A percentile compares a stretch with the other conserved stretches of the same genome.
Evolutionary conservation across 2,113 vertebrate species (phyloP).

Genomic region (Osmerus mordax): DNA sequence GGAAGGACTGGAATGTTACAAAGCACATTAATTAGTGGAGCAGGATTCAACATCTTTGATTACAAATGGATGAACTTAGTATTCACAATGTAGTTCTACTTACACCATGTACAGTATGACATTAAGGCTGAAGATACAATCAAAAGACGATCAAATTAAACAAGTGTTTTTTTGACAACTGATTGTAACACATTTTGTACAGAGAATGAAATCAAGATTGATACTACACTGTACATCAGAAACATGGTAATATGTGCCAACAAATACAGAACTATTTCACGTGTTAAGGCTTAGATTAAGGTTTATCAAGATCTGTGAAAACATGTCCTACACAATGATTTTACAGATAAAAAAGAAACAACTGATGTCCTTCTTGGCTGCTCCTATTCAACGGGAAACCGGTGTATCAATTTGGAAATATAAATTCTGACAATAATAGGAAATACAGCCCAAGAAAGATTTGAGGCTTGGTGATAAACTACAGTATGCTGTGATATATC

Average conservation of each 20-base stretch:
- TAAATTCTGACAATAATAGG: background rate
- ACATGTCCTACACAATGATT: background rate
- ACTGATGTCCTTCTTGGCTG: slow-evolving; percentile 1
- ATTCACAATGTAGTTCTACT: slow-evolving; percentile 53
- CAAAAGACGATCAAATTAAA: slow-evolving; percentile 41
- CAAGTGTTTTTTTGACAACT: slow-evolving; percentile 47
- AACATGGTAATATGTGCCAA: slow-evolving; percentile 17
- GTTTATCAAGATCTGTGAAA: slow-evolving; percentile 20
- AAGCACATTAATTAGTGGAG: slow-evolving; percentile 64
- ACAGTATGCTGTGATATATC: background rate
- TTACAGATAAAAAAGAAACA: background rate
- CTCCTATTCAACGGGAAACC: background rate
- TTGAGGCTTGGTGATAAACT: slow-evolving; percentile 4
- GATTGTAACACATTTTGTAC: slow-evolving; percentile 52
- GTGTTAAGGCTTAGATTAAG: slow-evolving; percentile 62
- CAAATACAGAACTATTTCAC: slow-evolving; percentile 35
- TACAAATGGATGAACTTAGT: slow-evolving; percentile 33
- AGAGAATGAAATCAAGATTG: slow-evolving; percentile 26
- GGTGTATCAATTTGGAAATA: background rate
- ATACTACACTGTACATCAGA: background rate
- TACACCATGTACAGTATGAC: slow-evolving; percentile 53
- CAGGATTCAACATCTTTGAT: slow-evolving; percentile 30
- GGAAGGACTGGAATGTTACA: slow-evolving; percentile 70
- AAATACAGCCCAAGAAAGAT: background rate
- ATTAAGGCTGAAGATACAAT: slow-evolving; percentile 65